Evolutionary conservation across 2,888 invertebrate genomes (phyloP).

Genomic region (Idaea biselata): DNA sequence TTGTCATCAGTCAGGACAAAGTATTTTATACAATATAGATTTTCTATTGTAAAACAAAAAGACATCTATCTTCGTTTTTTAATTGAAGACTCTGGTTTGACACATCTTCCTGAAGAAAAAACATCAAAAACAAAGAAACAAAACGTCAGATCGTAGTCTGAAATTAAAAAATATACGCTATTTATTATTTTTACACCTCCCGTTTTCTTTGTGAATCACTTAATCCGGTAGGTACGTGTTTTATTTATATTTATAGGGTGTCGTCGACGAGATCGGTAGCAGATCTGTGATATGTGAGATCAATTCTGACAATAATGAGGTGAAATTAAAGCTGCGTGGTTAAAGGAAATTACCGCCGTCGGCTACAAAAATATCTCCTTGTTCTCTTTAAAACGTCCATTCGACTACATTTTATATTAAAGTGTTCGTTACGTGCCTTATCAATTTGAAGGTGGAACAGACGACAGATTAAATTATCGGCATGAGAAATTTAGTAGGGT

Average conservation of each 20-base stretch:
- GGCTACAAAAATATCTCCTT: constrained; percentile 36
- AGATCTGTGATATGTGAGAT: constrained; percentile 43
- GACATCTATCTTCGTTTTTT: no score
- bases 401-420: constrained; percentile 32
- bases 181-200: not conserved
- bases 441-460: constrained; percentile 14
- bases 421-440: constrained; percentile 23
- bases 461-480: constrained; percentile 15
- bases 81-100: no score
- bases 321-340: constrained; percentile 43
- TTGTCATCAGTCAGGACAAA: no score
- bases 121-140: no score
- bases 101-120: no score
- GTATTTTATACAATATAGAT: no score
- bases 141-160: no score
- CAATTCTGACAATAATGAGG: constrained; percentile 44
- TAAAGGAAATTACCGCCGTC: constrained; percentile 42
- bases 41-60: no score
- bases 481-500: not conserved
- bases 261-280: constrained; percentile 34
- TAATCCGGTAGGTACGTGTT: constrained; percentile 53
- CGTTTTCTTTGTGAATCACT: constrained; percentile 61
- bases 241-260: constrained; percentile 40
- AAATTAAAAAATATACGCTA: not conserved
- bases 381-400: constrained; percentile 29